phyloP scores from a whole-genome alignment of 2,113 vertebrate species.

The Polypterus bichir region DNA sequence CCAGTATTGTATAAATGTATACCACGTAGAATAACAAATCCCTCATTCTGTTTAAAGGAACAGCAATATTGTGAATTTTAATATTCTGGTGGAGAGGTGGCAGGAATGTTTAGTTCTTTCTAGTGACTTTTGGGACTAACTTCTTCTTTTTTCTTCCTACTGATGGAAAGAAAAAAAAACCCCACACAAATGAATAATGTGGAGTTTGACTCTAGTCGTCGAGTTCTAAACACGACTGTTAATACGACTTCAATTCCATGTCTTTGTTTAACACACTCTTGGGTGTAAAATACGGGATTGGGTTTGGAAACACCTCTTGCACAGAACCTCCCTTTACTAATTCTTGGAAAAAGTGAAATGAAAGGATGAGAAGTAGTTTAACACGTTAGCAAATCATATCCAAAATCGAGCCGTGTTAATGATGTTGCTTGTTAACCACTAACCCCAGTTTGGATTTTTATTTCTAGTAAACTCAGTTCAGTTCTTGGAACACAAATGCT shows the following conservation, averaged over 20 bases:
- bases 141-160: constrained; percentile 32
- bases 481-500: no score
- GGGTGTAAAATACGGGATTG: constrained; percentile 25
- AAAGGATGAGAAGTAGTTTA: constrained; percentile 18
- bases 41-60: constrained; percentile 32
- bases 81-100: constrained; percentile 42
- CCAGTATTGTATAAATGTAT: constrained; percentile 32
- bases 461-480: no score
- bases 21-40: constrained; percentile 35
- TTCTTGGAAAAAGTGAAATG: background rate
- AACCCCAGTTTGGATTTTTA: no score
- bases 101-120: constrained; percentile 42
- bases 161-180: constrained; percentile 34
- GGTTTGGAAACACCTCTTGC: constrained; percentile 55
- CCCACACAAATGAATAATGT: constrained; percentile 16
- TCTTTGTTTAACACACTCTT: constrained; percentile 55
- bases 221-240: constrained; percentile 46
- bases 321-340: constrained; percentile 57
- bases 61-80: constrained; percentile 65
- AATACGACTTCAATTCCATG: constrained; percentile 49
- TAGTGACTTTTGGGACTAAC: constrained; percentile 61
- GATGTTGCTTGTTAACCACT: no score
- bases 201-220: constrained; percentile 54
- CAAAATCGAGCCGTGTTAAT: no score
- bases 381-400: background rate